phyloP scores from a whole-genome alignment of 1,140 invertebrate species.

The Cherax quadricarinatus region DNA sequence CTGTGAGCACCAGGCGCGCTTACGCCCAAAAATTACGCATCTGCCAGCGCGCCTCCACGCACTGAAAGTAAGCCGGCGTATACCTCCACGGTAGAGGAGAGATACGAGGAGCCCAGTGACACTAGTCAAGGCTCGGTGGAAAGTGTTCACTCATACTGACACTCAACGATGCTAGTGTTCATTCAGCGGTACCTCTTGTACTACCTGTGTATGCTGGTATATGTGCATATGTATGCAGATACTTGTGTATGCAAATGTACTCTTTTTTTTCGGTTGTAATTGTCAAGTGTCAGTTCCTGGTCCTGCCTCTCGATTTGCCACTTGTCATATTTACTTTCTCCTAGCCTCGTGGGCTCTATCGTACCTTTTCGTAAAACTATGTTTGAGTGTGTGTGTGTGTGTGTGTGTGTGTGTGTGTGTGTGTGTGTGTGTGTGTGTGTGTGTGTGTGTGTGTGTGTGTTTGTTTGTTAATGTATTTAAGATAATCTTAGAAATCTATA shows the following conservation, averaged over 20 bases:
- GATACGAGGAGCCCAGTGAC: background rate
- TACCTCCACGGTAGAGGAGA: background rate
- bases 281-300: too few species aligned
- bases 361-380: too few species aligned
- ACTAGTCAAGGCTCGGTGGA: background rate
- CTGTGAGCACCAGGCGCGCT: background rate
- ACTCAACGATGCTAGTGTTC: background rate
- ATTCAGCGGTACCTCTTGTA: too few species aligned
- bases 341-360: too few species aligned
- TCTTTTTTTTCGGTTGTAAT: too few species aligned
- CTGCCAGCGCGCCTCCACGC: background rate
- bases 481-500: too few species aligned
- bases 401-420: background rate
- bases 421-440: background rate
- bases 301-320: too few species aligned
- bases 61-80: background rate
- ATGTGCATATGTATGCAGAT: too few species aligned
- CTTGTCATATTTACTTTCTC: too few species aligned
- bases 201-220: too few species aligned
- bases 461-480: background rate
- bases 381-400: background rate
- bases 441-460: conserved; percentile 20
- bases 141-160: background rate
- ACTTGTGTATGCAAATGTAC: too few species aligned
- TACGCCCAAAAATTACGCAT: background rate